Base-by-base conservation (phyloP, 2,797 vertebrate species). In the Uromys caudimaculatus region DNA sequence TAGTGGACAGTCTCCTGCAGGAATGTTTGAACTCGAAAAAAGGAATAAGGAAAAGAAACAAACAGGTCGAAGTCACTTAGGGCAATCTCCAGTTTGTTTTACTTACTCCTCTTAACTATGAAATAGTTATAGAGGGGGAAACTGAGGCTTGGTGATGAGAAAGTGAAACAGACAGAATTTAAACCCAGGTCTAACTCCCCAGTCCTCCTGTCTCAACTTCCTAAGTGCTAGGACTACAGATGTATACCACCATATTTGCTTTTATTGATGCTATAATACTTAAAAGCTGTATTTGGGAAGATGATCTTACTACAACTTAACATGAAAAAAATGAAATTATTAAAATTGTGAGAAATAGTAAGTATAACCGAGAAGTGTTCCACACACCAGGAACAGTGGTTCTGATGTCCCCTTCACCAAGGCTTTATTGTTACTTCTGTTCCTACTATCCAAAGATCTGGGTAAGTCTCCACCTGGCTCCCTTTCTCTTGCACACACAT, bases 401-500 rank as follows among this genome's bases (percentile, higher is more conserved):
- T 83, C 56, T 76, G 52, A 1, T 12, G 58, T 14, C 60, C 32
- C 21, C 9, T 69, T 77, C 5, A 44, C 79, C 92, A 38, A 89
- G 13, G 86, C 92, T 95, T 44, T 23, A 86, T 44, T 56, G 78
- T 64, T 64, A 67, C 24, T 17, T 17, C 76, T 6, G 75, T 96
- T 93, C 71, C 64, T 1, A 21, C 16, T 86, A 82, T 60, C 76
- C 62, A 83, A 97, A 41, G 35, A 17, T 81, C 44, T 54, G 78
- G 3, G 16, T 77, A 95, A 76, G 75, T 60, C 90, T 62, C n/a
- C 21, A 91, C 60, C 41, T 89, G 54, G 41, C 41, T 58, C 91
- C 50, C 67, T 64, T 92, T 90, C 94, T 94, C 94, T 95, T 52
- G 77, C 27, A 60, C 47, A 96, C 76, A 91, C 94, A 92, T 44